These are phyloP conservation scores for Catharus fuscescens DNA, from an alignment of 2,113 vertebrate species.

Conservation along the genomic window DNA sequence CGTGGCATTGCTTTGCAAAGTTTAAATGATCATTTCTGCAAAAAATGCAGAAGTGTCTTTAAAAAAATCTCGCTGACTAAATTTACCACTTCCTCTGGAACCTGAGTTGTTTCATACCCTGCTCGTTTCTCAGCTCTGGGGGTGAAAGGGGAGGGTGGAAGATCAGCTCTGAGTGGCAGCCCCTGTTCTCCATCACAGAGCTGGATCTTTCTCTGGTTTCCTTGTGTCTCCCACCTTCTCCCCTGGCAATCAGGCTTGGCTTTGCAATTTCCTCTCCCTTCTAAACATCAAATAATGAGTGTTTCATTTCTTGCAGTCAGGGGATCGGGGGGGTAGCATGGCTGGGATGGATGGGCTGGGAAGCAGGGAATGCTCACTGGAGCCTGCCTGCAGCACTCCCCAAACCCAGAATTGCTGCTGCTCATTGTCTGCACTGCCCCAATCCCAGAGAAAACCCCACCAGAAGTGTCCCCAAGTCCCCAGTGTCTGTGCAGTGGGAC, in stretches of 20 bases:
- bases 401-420: fast-evolving
- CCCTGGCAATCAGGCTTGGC: neutral
- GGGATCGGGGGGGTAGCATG: neutral
- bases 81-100: conserved; percentile 59
- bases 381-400: neutral
- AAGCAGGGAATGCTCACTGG: neutral
- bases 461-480: neutral
- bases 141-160: neutral
- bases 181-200: neutral
- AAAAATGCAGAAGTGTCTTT: conserved; percentile 23
- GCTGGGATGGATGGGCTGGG: neutral
- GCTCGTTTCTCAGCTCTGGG: neutral
- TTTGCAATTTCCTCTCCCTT: neutral
- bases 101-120: neutral
- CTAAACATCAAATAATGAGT: neutral
- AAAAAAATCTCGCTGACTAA: neutral
- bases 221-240: neutral
- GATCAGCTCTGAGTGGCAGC: neutral
- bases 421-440: neutral
- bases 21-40: neutral
- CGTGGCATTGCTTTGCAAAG: neutral
- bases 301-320: neutral
- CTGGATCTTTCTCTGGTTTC: neutral
- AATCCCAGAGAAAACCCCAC: neutral
- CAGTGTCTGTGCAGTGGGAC: neutral